Conservation (phyloP, 2,888 invertebrate genomes). For the Frankliniella intonsa region DNA sequence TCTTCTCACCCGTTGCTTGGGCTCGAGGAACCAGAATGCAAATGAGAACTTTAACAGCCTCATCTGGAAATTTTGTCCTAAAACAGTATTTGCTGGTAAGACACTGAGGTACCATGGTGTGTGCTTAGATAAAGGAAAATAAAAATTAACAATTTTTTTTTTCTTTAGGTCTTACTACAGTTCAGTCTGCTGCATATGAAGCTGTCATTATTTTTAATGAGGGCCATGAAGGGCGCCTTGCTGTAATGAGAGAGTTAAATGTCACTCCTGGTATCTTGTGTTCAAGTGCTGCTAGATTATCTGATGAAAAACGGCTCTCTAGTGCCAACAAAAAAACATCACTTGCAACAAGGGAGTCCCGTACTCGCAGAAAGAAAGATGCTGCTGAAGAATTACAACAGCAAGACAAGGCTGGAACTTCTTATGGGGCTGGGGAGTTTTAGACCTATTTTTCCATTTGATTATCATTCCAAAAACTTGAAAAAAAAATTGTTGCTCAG, state of each 20-base stretch:
- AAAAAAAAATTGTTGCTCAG: neutral
- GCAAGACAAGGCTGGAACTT: neutral
- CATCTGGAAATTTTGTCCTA: neutral
- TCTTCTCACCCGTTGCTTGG: neutral
- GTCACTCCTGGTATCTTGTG: neutral
- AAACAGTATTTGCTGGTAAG: neutral
- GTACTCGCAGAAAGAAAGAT: no score
- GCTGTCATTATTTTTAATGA: neutral
- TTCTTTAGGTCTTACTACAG: neutral
- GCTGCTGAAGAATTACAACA: neutral
- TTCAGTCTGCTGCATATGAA: neutral
- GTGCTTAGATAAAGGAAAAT: no score
- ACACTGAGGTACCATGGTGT: no score
- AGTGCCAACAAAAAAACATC: no score
- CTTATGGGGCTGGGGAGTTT: neutral
- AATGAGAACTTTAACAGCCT: neutral
- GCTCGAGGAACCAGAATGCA: neutral
- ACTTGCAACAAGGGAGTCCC: no score
- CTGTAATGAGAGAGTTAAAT: neutral
- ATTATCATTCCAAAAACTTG: no score
- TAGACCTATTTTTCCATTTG: no score
- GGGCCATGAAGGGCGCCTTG: neutral
- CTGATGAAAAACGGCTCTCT: no score
- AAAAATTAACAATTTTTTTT: no score
- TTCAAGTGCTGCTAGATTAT: neutral